A percentile compares a stretch with the other conserved stretches of the same genome.
These are phyloP conservation scores for Eugnorisma glareosa DNA, from an alignment of 2,888 invertebrate genomes.

Conservation along the genomic window DNA sequence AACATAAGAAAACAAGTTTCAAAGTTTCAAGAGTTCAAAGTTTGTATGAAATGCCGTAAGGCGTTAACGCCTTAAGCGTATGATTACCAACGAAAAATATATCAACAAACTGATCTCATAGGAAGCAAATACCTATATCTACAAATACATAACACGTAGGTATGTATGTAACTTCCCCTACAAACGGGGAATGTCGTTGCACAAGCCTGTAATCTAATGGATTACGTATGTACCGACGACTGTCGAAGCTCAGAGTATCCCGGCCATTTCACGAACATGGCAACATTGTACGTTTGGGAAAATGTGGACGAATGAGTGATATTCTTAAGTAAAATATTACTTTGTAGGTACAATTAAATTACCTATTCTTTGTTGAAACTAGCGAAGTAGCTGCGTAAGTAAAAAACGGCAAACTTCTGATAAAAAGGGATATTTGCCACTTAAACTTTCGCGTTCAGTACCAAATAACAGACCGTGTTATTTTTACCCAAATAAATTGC, in stretches of 20 bases:
- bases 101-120: background rate
- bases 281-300: conserved; percentile 14
- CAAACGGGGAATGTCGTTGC: conserved; percentile 13
- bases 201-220: conserved; percentile 48
- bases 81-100: background rate
- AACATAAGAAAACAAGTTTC: too few species aligned
- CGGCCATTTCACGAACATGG: conserved; percentile 7
- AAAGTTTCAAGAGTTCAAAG: too few species aligned
- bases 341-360: background rate
- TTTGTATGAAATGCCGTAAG: too few species aligned
- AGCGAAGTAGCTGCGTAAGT: background rate
- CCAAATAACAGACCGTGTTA: too few species aligned
- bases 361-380: background rate
- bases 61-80: too few species aligned
- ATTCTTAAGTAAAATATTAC: background rate
- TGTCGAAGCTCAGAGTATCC: conserved; percentile 28
- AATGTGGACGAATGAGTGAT: background rate
- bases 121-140: background rate
- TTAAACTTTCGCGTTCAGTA: too few species aligned
- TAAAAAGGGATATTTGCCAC: too few species aligned
- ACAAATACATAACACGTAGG: background rate
- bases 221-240: conserved; percentile 48
- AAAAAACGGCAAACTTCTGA: background rate
- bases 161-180: background rate
- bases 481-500: too few species aligned